phyloP scores from a whole-genome alignment of 1,140 invertebrate genomes.

The Dufourea novaeangliae region DNA sequence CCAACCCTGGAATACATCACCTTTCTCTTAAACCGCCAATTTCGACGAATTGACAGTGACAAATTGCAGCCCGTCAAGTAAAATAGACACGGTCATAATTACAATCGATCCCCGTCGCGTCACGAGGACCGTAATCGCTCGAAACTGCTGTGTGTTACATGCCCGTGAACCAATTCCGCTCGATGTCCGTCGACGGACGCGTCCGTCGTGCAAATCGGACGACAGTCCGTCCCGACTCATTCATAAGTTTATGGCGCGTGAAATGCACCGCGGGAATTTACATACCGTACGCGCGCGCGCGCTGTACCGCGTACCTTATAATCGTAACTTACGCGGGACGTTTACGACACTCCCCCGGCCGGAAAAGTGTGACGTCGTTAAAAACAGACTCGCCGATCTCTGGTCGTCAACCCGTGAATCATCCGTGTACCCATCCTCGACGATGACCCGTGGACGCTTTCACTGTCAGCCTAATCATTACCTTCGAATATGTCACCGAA shows the following conservation, averaged over 20 bases:
- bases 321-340: constrained; percentile 45
- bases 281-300: constrained; percentile 42
- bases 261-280: constrained; percentile 53
- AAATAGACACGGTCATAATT: not conserved
- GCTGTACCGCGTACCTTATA: constrained; percentile 40
- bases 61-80: no score
- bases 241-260: constrained; percentile 66
- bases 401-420: not conserved
- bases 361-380: constrained; percentile 36
- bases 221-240: constrained; percentile 42
- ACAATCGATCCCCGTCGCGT: not conserved
- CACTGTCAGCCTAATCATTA: no score
- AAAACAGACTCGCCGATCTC: constrained; percentile 14
- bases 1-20: no score
- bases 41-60: no score
- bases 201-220: constrained; percentile 29
- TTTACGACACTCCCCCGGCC: constrained; percentile 39
- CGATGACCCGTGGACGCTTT: not conserved
- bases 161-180: constrained; percentile 16
- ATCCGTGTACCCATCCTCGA: not conserved
- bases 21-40: no score
- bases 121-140: constrained; percentile 6
- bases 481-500: no score
- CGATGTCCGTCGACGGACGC: not conserved
- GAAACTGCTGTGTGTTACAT: constrained; percentile 2